Evolutionary conservation across 2,888 invertebrate genomes (phyloP).

Genomic region (Calameuta filiformis): DNA sequence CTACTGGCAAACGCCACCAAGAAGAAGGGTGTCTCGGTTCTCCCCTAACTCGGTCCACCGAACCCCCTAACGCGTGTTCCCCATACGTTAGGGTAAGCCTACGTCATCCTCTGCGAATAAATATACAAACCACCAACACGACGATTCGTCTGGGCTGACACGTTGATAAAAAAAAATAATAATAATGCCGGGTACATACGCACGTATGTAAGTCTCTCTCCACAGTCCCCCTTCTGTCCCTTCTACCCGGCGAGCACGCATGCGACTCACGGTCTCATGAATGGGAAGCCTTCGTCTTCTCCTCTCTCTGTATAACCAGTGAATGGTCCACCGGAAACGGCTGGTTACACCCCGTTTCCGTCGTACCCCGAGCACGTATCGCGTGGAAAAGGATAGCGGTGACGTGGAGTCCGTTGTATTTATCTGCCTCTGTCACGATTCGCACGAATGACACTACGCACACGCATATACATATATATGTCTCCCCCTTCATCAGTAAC

Average conservation of each 20-base stretch:
- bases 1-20: neutral
- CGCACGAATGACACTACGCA: neutral
- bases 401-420: constrained; percentile 1
- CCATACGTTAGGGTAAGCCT: neutral
- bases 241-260: constrained; percentile 29
- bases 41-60: neutral
- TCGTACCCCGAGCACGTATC: constrained; percentile 42
- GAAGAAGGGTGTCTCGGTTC: neutral
- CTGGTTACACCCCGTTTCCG: constrained; percentile 61
- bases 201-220: neutral
- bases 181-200: constrained; percentile 1
- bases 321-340: constrained; percentile 62
- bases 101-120: neutral
- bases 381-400: constrained; percentile 24
- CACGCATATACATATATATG: too few relatives aligned
- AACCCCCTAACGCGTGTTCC: neutral
- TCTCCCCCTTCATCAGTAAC: neutral
- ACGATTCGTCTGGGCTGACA: neutral
- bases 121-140: neutral
- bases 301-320: constrained; percentile 32
- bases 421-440: neutral
- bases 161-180: neutral
- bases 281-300: constrained; percentile 56
- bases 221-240: neutral
- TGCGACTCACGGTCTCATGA: constrained; percentile 59